Evolutionary conservation across 2,797 vertebrate genomes (phyloP), one percentile per base, ranked within the genome.

Genomic region (Coregonus sp.): DNA sequence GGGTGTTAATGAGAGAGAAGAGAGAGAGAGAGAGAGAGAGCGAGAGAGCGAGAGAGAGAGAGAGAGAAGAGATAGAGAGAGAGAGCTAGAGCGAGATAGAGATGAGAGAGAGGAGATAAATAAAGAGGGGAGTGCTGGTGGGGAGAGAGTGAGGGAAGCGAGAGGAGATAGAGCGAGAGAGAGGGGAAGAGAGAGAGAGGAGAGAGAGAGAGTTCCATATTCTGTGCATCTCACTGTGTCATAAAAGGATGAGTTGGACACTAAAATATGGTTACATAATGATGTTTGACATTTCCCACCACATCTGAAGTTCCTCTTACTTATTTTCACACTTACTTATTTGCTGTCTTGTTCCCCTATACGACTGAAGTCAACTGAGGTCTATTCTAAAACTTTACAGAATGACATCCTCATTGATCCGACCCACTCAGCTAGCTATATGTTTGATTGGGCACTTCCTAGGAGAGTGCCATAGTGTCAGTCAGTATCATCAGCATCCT

Each of bases 261-360:
- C 9, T 47, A 47, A 47, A 11, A 47, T 9, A 47, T 2, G 40
- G 40, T 47, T 47, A 11, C 40, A 47, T 47, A 11, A 11, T 47
- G 40, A 47, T 47, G 40, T 47, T 47, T 47, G 40, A 47, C 40
- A 47, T 47, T 11, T 12, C 40, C 9, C 9, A 47, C 40, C 2
- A 47, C 40, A 47, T 47, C 40, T 47, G 40, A 47, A 87, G 81
- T 86, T 89, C 87, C 84, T 78, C 73, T 86, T 25, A 25, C 25
- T 25, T 25, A 25, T 25, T 25, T 82, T 61, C 56, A 40, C 33
- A 5, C 14, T 70, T 31, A 20, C 9, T 75, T 9, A 14, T 50
- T 61, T 51, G 0, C 73, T 0, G 72, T 61, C 15, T 47, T 47
- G 40, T 47, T 47, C 40, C 40, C 40, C 40, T 9, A 25, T 25